Evolutionary conservation across 1,140 invertebrate species (phyloP).

Genomic region (Musca domestica): DNA sequence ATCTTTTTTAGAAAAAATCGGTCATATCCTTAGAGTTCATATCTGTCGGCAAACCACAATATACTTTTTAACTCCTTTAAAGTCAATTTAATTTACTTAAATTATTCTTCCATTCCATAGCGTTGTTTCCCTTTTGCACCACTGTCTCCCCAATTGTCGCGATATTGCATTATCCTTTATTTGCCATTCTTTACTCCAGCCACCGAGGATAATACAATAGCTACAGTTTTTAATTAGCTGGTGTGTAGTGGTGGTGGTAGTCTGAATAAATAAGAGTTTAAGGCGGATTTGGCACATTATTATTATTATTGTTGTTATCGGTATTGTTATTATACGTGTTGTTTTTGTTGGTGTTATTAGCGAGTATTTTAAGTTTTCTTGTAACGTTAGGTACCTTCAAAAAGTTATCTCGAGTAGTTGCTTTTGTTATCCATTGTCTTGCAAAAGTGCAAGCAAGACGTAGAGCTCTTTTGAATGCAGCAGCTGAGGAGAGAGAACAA

Average conservation of each 20-base stretch:
- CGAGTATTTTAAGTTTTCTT: too few relatives aligned
- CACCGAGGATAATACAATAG: background rate
- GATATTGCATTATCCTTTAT: background rate
- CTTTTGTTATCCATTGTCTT: background rate
- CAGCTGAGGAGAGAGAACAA: too few relatives aligned
- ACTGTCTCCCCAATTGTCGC: background rate
- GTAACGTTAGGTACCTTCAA: too few relatives aligned
- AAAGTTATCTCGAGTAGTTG: background rate
- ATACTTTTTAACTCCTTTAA: too few relatives aligned
- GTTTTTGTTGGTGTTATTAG: background rate
- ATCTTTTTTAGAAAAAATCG: too few relatives aligned
- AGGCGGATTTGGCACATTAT: constrained; percentile 15
- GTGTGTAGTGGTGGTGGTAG: too few relatives aligned
- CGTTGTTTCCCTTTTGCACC: background rate
- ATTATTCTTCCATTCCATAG: background rate
- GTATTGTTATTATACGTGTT: constrained; percentile 1
- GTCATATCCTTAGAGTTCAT: too few relatives aligned
- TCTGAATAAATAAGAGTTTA: constrained; percentile 6
- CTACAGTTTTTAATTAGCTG: constrained; percentile 1
- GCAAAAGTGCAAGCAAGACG: too few relatives aligned
- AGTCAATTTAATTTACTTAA: background rate
- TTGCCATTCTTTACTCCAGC: background rate
- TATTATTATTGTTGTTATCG: constrained; percentile 7
- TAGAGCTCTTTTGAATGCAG: too few relatives aligned
- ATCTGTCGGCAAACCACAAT: too few relatives aligned